Conservation (phyloP, 2,113 vertebrate genomes). For the Pavo muticus region DNA sequence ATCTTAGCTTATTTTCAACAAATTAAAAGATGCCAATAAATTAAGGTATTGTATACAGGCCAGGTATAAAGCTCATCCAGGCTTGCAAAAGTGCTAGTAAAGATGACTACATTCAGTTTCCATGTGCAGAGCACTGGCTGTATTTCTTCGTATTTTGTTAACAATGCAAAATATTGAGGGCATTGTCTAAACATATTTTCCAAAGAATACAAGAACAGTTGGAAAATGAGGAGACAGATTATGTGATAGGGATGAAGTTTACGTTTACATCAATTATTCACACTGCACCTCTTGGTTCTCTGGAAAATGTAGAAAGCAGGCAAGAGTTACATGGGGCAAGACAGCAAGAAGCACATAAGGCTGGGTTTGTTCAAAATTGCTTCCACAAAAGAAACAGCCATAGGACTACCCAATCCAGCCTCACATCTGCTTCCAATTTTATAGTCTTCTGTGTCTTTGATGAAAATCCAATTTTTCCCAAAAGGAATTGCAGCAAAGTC, state of each 20-base stretch:
- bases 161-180: background rate
- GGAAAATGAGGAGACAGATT: slow-evolving; percentile 30
- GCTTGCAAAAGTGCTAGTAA: background rate
- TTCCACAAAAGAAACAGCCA: slow-evolving; percentile 51
- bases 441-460: slow-evolving; percentile 57
- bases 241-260: slow-evolving; percentile 2
- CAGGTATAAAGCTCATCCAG: background rate
- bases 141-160: background rate
- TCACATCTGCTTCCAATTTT: slow-evolving; percentile 72
- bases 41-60: background rate
- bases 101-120: background rate
- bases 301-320: slow-evolving; percentile 56
- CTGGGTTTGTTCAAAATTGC: slow-evolving; percentile 51
- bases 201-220: background rate
- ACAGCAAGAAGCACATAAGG: slow-evolving; percentile 39
- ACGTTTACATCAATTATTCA: slow-evolving; percentile 18
- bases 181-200: slow-evolving; percentile 23
- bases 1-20: background rate
- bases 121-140: background rate
- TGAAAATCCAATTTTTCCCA: slow-evolving; percentile 60
- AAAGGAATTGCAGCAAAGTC: slow-evolving; percentile 51
- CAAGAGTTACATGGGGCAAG: slow-evolving; percentile 19
- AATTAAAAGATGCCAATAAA: background rate
- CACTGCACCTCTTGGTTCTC: slow-evolving; percentile 3
- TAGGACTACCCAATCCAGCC: slow-evolving; percentile 29